Evolutionary conservation across 2,113 vertebrate species (phyloP).

Genomic region (Arvicanthis niloticus): DNA sequence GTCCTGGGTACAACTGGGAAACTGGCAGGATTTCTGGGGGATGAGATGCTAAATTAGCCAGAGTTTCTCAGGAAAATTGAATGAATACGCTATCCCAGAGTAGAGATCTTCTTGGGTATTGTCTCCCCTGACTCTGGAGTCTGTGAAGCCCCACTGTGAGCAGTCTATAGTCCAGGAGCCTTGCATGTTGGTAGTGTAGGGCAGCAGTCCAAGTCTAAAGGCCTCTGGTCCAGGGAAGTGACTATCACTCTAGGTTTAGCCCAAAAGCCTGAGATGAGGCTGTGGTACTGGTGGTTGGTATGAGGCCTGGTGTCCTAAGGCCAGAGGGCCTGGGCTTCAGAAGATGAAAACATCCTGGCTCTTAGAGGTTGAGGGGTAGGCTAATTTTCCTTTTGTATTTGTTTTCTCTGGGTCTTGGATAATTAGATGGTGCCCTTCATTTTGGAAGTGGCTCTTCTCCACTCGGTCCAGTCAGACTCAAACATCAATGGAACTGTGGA

Average conservation of each 20-base stretch:
- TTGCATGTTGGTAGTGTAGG: too few relatives aligned
- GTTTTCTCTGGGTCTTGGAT: background rate
- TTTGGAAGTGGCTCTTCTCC: background rate
- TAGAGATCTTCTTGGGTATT: background rate
- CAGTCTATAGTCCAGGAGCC: background rate
- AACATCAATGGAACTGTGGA: background rate
- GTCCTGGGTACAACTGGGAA: background rate
- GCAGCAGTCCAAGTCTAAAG: background rate
- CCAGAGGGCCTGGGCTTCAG: background rate
- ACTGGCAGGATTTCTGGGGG: background rate
- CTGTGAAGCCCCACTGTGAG: background rate
- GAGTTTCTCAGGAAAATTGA: background rate
- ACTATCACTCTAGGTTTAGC: background rate
- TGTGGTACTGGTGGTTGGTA: fast-evolving
- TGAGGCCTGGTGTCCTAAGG: background rate
- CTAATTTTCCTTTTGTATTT: background rate
- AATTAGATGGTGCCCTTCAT: background rate
- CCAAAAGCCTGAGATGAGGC: background rate
- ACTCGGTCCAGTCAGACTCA: background rate
- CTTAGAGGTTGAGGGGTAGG: background rate
- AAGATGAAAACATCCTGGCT: background rate
- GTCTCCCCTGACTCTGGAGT: background rate
- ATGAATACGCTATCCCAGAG: background rate
- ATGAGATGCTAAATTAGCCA: background rate
- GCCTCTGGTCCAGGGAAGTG: background rate